Evolutionary conservation across 2,797 vertebrate genomes (phyloP).

Genomic region (Dendrocincla tyrannina): DNA sequence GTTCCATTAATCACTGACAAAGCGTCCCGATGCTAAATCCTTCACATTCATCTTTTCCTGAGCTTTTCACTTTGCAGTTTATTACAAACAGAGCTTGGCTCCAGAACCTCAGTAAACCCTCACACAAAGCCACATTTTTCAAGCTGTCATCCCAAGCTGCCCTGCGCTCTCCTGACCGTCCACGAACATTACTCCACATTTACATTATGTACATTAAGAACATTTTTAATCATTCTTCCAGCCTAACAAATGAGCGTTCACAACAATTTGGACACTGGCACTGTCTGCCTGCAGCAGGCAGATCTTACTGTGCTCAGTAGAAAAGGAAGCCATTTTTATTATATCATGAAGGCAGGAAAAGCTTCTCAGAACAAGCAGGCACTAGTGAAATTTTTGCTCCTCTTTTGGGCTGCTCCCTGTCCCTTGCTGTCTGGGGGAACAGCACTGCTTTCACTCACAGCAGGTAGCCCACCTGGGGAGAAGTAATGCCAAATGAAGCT

Average conservation of each 20-base stretch:
- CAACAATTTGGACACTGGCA: neutral
- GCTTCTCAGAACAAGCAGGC: neutral
- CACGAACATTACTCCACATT: neutral
- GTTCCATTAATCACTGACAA: slow-evolving; percentile 52
- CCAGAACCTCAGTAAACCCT: neutral
- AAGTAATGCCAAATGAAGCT: neutral
- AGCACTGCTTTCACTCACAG: accelerated
- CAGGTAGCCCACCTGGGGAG: neutral
- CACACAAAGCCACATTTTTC: neutral
- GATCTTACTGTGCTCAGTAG: neutral
- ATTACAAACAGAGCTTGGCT: slow-evolving; percentile 29
- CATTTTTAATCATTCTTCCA: neutral
- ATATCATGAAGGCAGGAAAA: neutral
- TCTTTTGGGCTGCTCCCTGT: neutral
- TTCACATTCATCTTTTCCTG: neutral
- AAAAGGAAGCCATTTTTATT: neutral
- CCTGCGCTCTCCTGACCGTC: neutral
- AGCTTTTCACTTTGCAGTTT: slow-evolving; percentile 30
- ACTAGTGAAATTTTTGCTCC: neutral
- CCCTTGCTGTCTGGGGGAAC: neutral
- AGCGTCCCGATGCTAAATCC: neutral
- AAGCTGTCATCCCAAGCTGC: neutral
- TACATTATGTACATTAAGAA: neutral
- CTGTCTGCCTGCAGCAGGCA: neutral
- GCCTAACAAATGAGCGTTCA: neutral